Evolutionary conservation across 2,113 vertebrate genomes (phyloP).

Genomic region (Nyctibius bracteatus): DNA sequence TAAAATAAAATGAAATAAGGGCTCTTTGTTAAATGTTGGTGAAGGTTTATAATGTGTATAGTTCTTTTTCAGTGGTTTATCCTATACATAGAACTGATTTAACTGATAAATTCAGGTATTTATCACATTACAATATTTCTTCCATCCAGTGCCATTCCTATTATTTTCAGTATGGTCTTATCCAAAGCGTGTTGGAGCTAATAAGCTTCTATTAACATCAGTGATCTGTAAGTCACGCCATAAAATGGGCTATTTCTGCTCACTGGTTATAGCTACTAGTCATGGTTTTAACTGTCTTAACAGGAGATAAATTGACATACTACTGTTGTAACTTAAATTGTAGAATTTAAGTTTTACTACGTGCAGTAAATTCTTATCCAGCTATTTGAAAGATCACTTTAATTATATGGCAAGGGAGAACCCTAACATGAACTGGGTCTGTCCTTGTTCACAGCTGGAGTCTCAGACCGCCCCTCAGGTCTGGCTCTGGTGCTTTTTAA

Average conservation of each 20-base stretch:
- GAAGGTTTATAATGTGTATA: neutral
- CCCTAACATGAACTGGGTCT: neutral
- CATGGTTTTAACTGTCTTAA: neutral
- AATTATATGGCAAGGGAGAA: neutral
- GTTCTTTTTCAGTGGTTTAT: neutral
- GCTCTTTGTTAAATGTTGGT: neutral
- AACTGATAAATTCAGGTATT: neutral
- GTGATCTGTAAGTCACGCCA: neutral
- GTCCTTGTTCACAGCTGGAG: neutral
- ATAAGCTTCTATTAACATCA: neutral
- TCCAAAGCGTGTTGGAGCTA: neutral
- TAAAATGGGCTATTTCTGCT: constrained; percentile 8
- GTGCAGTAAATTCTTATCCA: neutral
- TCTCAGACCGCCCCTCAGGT: neutral
- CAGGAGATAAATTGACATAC: constrained; percentile 11
- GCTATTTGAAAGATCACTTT: neutral
- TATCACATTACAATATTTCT: neutral
- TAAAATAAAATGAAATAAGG: neutral
- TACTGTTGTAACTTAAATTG: neutral
- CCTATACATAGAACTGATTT: neutral
- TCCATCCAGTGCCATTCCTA: neutral
- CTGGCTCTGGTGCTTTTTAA: neutral
- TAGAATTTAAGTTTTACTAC: neutral
- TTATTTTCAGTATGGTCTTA: neutral
- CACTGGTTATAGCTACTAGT: neutral